A percentile compares a stretch with the other conserved stretches of the same genome.
Conservation (phyloP, 30 jellyfish, hydroid and myxozoan genomes). For the Hydractinia symbiolongicarpus region DNA sequence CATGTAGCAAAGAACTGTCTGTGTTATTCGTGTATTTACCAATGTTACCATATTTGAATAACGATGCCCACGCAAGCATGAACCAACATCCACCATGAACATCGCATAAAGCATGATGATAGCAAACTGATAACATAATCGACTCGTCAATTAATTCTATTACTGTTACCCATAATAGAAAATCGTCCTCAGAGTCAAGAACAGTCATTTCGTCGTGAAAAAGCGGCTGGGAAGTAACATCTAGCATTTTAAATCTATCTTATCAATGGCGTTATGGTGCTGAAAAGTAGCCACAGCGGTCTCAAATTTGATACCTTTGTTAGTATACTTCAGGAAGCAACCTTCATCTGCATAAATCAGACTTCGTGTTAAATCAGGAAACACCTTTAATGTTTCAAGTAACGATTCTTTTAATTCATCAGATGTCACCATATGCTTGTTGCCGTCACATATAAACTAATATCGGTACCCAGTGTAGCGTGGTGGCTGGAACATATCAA, state of each 20-base stretch:
- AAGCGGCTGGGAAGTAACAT: background rate
- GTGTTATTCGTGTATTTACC: background rate
- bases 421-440: background rate
- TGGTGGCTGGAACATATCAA: conserved; percentile 3
- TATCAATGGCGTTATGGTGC: background rate
- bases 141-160: background rate
- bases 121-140: background rate
- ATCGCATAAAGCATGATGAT: conserved; percentile 2
- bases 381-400: background rate
- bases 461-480: background rate
- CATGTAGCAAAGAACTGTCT: background rate
- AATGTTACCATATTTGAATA: background rate
- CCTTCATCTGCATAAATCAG: background rate
- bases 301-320: background rate
- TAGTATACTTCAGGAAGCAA: background rate
- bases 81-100: conserved; percentile 1
- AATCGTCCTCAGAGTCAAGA: too few relatives aligned
- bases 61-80: background rate
- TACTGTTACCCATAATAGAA: background rate
- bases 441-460: background rate
- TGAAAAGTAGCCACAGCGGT: background rate
- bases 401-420: background rate
- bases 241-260: background rate
- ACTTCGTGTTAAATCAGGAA: conserved; percentile 10
- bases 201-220: too few relatives aligned